Percentiles rank a stretch among this genome's conserved stretches.
Conservation (phyloP, 30 jellyfish, hydroid and myxozoan genomes). For the Rhopilema esculentum region DNA sequence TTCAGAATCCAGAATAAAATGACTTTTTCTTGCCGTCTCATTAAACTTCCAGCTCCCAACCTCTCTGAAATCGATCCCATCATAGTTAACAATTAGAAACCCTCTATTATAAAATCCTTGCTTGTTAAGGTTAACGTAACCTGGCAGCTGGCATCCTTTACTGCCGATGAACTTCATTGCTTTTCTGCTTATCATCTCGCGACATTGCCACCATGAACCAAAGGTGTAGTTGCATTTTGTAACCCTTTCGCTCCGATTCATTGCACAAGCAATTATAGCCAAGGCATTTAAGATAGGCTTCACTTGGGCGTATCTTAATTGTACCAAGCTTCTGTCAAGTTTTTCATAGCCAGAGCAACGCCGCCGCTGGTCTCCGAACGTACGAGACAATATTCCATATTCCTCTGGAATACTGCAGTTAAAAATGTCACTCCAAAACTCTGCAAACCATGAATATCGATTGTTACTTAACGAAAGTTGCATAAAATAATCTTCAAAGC, state of each 20-base stretch:
- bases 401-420: conserved; percentile 8
- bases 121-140: background rate
- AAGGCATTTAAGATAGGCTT: conserved; percentile 19
- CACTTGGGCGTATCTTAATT: background rate
- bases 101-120: background rate
- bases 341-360: background rate
- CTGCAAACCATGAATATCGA: conserved; percentile 10
- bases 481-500: background rate
- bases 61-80: background rate
- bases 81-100: background rate
- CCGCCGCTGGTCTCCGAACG: background rate
- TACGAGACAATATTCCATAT: background rate
- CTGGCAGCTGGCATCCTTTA: background rate
- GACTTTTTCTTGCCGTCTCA: background rate
- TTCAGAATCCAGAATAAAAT: background rate
- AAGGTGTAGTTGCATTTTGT: background rate
- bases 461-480: background rate
- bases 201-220: background rate
- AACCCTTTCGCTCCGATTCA: background rate
- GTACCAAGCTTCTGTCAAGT: background rate
- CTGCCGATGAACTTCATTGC: background rate
- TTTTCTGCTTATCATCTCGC: background rate
- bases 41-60: conserved; percentile 12
- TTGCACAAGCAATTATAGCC: background rate
- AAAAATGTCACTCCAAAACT: conserved; percentile 20